Base-by-base conservation (phyloP, 2,888 invertebrate species). In the Acanthopleura granulata region DNA sequence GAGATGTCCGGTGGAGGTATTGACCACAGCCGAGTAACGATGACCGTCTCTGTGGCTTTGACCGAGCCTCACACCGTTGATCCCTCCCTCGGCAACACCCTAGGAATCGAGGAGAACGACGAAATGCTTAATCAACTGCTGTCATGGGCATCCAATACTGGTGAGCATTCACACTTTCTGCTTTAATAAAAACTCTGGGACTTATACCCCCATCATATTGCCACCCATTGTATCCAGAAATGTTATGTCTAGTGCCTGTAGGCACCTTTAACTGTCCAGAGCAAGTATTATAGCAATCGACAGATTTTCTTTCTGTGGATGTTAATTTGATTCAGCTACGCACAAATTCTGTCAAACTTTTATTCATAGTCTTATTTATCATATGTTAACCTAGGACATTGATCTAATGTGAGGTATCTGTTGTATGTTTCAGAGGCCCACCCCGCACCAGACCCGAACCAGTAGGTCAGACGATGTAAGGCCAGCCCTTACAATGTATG, bases 401-500 rank as follows among this genome's bases (percentile, higher is more conserved):
- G 40, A 6, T 40, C 40, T 40, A 6, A 40, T 40, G 40, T 40
- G 40, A 57, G 57, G 6, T 57, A 9, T 57, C 57, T 57, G 57
- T 57, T 57, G 18, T 57, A 40, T 9, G 12, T 66, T 66, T 22
- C 66, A 66, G 66, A 66, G 16, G 66, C 66, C 66, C 66, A 66
- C 29, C 22, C 66, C 25, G 22, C 66, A 66, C 66, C 66, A 66
- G 66, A 66, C 22, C 66, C 66, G 16, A 66, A 66, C 66, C 66
- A 66, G 66, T 66, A 66, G 66, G 66, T 66, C 66, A 27, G 66
- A 66, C 66, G 70, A 80, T 86, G 85, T 85, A 84, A 83, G 84
- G 79, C 81, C 77, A 72, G 79, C 80, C n/a, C 83, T 83, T 84
- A 83, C 84, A 80, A 77, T 74, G 87, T 87, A 87, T 84, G 87